These are phyloP conservation scores for Benthosema pterotum DNA, from an alignment of 2,797 vertebrate genomes.

Conservation along the genomic window DNA sequence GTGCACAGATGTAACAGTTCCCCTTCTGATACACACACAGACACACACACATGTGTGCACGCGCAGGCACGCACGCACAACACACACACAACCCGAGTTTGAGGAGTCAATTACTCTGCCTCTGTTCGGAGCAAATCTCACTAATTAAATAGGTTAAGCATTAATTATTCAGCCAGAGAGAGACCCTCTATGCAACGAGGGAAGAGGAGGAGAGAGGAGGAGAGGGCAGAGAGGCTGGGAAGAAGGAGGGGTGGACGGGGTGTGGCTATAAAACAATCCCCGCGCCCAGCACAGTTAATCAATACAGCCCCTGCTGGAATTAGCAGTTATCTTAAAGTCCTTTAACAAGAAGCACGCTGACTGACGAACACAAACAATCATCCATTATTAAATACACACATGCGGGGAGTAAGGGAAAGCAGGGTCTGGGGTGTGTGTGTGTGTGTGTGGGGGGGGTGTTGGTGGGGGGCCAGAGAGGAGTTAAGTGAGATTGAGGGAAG, in stretches of 20 bases:
- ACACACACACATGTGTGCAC: constrained; percentile 4
- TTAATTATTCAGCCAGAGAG: constrained; percentile 78
- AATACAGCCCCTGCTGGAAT: constrained; percentile 74
- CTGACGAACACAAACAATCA: constrained; percentile 78
- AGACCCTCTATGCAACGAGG: constrained; percentile 41
- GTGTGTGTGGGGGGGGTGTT: no score
- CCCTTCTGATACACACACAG: background rate
- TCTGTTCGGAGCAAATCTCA: constrained; percentile 74
- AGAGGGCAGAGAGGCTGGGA: constrained; percentile 9
- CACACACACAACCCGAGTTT: constrained; percentile 17
- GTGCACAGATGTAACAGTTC: no score
- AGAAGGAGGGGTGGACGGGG: constrained; percentile 15
- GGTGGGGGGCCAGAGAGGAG: background rate
- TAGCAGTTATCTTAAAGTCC: constrained; percentile 81
- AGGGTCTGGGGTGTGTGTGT: background rate
- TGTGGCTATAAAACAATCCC: constrained; percentile 72
- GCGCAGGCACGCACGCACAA: constrained; percentile 2
- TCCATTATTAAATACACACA: constrained; percentile 75
- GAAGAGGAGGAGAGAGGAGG: background rate
- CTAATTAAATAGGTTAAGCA: constrained; percentile 82
- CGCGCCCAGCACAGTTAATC: constrained; percentile 67
- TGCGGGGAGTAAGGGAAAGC: background rate
- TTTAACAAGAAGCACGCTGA: constrained; percentile 71
- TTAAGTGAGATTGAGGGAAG: constrained; percentile 1
- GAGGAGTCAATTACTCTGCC: constrained; percentile 71